Base-by-base conservation (phyloP, 1,140 invertebrate species). In the Drosophila ohnishii region DNA sequence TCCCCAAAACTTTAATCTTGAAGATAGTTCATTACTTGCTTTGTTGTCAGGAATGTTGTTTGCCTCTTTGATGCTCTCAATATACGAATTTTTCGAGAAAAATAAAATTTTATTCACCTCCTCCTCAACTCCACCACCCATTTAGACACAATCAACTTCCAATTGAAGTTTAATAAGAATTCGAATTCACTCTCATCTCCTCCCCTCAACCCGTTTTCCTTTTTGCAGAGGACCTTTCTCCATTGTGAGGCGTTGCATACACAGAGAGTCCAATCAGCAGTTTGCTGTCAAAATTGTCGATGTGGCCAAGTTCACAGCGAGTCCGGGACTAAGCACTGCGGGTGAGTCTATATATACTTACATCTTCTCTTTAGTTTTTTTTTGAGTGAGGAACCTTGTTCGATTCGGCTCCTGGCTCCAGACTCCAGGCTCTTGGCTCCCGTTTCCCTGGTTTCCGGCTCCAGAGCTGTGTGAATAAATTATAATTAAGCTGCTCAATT, bases 201-300 rank as follows among this genome's bases (percentile, higher is more conserved):
- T 22, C 3, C 42, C 48, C 25, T 35, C 25, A 10, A 30, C n/a
- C 39, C 30, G 14, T 10, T 11, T 34, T 47, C 34, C 19, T 10
- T 95, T 95, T 95, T 95, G 35, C 93, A 99, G 98, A 94, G 98
- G 98, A 73, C 98, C 98, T 85, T 99, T 99, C 93, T 99, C 98
- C 91, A 95, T 99, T 83, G 97, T 99, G 35, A 94, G 98, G 88
- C 94, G 98, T 93, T 99, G 98, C 93, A 96, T 99, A 80, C 98
- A 99, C 93, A 94, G 97, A 67, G 97, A 98, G 91, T 99, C 97
- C 10, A 95, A 95, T 34, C 97, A 98, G 92, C 97, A 97, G 90
- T 99, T 99, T 94, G 98, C 98, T 70, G 98, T 99, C 64, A 99
- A 99, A 95, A 99, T 99, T 84, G 97, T 99, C 69, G 98, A 99